phyloP scores from a whole-genome alignment of 2,888 invertebrate species.

The Gibbula magus region DNA sequence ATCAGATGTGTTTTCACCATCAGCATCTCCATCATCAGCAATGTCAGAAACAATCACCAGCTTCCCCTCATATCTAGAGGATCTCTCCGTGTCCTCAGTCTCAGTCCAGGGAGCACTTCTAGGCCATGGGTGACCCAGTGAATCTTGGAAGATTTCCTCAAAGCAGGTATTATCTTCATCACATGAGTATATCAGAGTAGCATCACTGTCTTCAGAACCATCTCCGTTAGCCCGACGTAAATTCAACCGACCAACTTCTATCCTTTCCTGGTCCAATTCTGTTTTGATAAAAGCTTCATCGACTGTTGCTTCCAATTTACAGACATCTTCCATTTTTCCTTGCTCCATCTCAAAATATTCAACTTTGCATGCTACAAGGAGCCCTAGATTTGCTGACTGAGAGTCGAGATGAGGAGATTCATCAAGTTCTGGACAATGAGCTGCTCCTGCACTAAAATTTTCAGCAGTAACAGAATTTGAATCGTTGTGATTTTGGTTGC shows the following conservation, averaged over 20 bases:
- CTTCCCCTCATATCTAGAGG: background rate
- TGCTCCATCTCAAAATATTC: background rate
- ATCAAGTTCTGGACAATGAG: too few relatives aligned
- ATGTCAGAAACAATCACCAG: background rate
- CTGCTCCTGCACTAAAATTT: too few relatives aligned
- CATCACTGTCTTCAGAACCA: background rate
- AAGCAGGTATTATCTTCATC: background rate
- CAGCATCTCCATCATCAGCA: background rate
- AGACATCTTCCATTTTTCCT: too few relatives aligned
- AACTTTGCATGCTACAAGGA: background rate
- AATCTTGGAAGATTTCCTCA: background rate
- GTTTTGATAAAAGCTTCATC: background rate
- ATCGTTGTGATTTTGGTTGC: background rate
- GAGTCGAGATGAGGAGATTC: background rate
- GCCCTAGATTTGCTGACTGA: background rate
- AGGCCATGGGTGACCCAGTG: background rate
- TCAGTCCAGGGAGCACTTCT: conserved; percentile 8
- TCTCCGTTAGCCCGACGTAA: background rate
- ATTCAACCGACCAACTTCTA: background rate
- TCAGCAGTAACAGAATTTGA: background rate
- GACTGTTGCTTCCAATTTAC: too few relatives aligned
- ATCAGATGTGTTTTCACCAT: background rate
- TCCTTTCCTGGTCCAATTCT: background rate
- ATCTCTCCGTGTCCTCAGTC: background rate
- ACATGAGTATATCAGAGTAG: background rate